Conservation (phyloP, 2,888 invertebrate genomes). For the Archaeoteleia sp. region DNA sequence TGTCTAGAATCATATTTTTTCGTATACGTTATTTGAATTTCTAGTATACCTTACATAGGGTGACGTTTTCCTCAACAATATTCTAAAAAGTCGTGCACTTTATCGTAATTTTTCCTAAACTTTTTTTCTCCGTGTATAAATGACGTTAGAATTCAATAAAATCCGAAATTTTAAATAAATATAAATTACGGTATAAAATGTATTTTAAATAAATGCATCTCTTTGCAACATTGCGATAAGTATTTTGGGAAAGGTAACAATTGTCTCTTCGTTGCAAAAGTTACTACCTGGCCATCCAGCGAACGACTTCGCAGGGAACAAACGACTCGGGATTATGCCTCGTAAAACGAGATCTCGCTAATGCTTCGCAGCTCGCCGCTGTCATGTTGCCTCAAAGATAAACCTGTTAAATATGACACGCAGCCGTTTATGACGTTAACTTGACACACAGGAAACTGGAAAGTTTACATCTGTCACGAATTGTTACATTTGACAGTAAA, state of each 20-base stretch:
- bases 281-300: slow-evolving; percentile 22
- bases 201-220: neutral
- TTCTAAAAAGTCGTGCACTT: no score
- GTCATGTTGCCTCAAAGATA: slow-evolving; percentile 44
- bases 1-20: no score
- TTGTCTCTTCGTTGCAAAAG: slow-evolving; percentile 25
- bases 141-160: neutral
- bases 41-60: no score
- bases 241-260: slow-evolving; percentile 1
- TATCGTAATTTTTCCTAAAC: no score
- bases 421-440: slow-evolving; percentile 46
- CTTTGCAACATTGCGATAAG: neutral
- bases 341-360: slow-evolving; percentile 31
- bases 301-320: slow-evolving; percentile 12
- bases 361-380: slow-evolving; percentile 27
- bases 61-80: no score
- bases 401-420: slow-evolving; percentile 44
- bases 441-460: slow-evolving; percentile 43
- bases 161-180: no score
- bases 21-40: neutral
- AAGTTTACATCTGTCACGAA: slow-evolving; percentile 35
- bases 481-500: slow-evolving; percentile 16
- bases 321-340: slow-evolving; percentile 17
- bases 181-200: neutral
- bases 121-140: no score